Conservation (phyloP, 2,888 invertebrate species). For the Cynaeus angustus region DNA sequence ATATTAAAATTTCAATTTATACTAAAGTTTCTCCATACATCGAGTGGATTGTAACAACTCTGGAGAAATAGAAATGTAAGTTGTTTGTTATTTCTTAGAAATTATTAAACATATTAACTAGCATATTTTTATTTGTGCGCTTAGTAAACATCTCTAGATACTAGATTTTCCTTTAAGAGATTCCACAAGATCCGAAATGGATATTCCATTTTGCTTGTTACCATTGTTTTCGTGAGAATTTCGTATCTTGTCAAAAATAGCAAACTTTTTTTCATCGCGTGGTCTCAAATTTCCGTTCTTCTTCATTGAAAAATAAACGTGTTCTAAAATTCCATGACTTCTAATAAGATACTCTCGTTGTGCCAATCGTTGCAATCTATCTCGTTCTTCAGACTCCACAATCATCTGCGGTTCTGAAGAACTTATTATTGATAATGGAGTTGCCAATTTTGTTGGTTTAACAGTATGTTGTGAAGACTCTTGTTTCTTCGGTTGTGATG, state of each 20-base stretch:
- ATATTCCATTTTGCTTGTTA: constrained; percentile 62
- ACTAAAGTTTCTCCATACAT: not conserved
- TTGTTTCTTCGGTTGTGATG: constrained; percentile 22
- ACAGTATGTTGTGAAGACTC: constrained; percentile 12
- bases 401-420: constrained; percentile 81
- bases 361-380: constrained; percentile 78
- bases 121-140: constrained; percentile 15
- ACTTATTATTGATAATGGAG: constrained; percentile 57
- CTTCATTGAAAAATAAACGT: constrained; percentile 80
- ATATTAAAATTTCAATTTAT: constrained; percentile 8
- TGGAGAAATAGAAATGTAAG: constrained; percentile 12
- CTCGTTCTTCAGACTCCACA: constrained; percentile 81
- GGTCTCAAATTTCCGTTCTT: constrained; percentile 79
- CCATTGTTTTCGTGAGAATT: constrained; percentile 58
- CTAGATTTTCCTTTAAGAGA: constrained; percentile 57
- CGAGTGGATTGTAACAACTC: not conserved
- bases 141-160: constrained; percentile 14
- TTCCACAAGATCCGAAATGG: constrained; percentile 68
- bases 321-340: constrained; percentile 81
- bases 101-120: constrained; percentile 20
- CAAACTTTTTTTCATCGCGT: constrained; percentile 80
- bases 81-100: no score
- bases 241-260: constrained; percentile 73
- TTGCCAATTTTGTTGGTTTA: not conserved
- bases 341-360: constrained; percentile 82